Evolutionary conservation across 2,888 invertebrate species (phyloP), one percentile per base, ranked within the genome.

Genomic region (Aproaerema taeniolella): DNA sequence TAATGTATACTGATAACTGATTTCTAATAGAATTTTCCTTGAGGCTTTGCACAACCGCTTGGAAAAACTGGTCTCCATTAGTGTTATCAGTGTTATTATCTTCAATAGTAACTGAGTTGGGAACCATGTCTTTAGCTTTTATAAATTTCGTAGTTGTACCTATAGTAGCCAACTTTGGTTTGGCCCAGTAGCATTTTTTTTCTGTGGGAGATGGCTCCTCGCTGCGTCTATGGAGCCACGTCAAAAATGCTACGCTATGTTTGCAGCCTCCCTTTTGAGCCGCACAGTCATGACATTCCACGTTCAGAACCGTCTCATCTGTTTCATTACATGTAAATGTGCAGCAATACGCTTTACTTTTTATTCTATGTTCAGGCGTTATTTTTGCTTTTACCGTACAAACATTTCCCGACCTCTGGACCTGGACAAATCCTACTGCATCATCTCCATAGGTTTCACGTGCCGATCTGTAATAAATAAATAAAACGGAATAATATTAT

Each of bases 211-310:
- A 35, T 10, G 46, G 45, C 17, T 50, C 52, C 24, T 51, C 52
- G 17, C 44, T 50, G 2, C 46, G 37, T 11, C 52, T 26, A 12
- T 54, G 50, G 9, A 45, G 13, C 53, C 55, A 49, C 48, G 46
- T 46, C 7, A 50, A 30, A 42, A 50, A 47, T 8, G 46, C 45
- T 10, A 52, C 29, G 13, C 30, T 31, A 41, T 49, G 46, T 37
- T 49, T 52, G 10, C 46, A 42, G 46, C 46, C 38, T n/a, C n/a
- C n/a, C n/a, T n/a, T n/a, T n/a, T n/a, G n/a, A n/a, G n/a, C n/a
- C n/a, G n/a, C n/a, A n/a, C 53, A 52, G 30, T 46, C 50, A 30
- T 50, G 36, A 45, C 49, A 53, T 31, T 46, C 38, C 10, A 26
- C n/a, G n/a, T n/a, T n/a, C n/a, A n/a, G n/a, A n/a, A n/a, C n/a